phyloP scores from a whole-genome alignment of 1,140 invertebrate species.

The Wiebesia pumilae region DNA sequence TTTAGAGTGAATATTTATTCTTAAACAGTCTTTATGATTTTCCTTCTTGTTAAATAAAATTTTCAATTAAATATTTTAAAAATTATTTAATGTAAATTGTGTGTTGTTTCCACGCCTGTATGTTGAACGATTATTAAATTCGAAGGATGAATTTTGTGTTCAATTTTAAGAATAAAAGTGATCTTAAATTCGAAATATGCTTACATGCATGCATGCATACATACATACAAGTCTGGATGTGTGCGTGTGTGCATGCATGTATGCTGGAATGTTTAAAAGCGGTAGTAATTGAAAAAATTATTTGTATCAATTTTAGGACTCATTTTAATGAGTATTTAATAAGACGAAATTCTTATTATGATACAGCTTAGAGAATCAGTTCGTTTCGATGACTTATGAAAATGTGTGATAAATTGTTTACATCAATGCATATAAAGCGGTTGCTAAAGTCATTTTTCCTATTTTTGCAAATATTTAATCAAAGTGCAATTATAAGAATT shows the following conservation, averaged over 20 bases:
- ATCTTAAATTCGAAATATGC: background rate
- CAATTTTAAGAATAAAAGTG: background rate
- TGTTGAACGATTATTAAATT: constrained; percentile 18
- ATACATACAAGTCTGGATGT: background rate
- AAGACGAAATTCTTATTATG: constrained; percentile 11
- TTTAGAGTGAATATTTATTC: constrained; percentile 4
- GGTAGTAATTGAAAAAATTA: background rate
- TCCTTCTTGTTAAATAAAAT: constrained; percentile 3
- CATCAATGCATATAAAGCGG: constrained; percentile 20
- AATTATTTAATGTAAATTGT: background rate
- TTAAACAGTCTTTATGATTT: background rate
- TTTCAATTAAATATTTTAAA: constrained; percentile 3
- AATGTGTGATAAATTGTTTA: constrained; percentile 7
- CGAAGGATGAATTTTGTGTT: constrained; percentile 2
- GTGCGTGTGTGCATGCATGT: too few species aligned
- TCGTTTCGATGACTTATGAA: constrained; percentile 19
- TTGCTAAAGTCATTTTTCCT: background rate
- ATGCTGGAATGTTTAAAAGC: background rate
- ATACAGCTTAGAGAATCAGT: constrained; percentile 13
- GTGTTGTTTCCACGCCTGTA: background rate
- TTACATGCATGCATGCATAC: background rate
- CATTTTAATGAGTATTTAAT: constrained; percentile 17
- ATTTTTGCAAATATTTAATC: constrained; percentile 16
- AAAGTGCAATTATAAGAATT: constrained; percentile 25
- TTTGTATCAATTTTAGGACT: background rate